phyloP scores from a whole-genome alignment of 2,113 vertebrate species.

The Sebastes schlegelii region DNA sequence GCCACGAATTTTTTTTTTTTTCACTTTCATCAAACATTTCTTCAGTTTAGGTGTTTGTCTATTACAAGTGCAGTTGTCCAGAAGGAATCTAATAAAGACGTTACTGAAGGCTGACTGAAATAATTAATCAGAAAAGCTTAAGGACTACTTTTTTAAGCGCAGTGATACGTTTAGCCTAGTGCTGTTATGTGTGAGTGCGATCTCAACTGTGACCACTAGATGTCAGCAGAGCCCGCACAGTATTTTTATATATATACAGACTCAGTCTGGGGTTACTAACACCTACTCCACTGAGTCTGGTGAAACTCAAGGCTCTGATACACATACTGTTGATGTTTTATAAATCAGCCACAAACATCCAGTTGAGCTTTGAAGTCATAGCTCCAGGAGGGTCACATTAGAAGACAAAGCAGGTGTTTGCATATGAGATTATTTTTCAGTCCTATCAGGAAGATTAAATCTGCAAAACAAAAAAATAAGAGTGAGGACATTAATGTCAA shows the following conservation, averaged over 20 bases:
- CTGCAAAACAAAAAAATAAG: neutral
- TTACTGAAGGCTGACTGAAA: accelerated
- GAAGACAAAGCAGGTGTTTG: neutral
- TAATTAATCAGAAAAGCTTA: neutral
- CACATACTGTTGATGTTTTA: neutral
- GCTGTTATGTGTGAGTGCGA: neutral
- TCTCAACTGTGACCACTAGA: slow-evolving; percentile 44
- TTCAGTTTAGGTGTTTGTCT: neutral
- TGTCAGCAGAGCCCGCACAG: slow-evolving; percentile 35
- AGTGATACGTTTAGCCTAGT: neutral
- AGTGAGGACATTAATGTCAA: neutral
- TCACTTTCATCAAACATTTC: neutral
- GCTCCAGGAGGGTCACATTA: neutral
- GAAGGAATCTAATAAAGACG: accelerated
- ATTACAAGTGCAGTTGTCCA: neutral
- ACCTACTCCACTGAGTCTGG: neutral
- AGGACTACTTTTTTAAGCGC: slow-evolving; percentile 65
- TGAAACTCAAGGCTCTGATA: neutral
- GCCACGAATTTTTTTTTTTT: neutral
- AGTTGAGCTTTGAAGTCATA: no score
- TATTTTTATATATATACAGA: neutral
- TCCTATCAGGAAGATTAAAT: neutral
- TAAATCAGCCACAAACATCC: neutral
- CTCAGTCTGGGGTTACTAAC: neutral
- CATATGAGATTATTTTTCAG: neutral